Conservation (phyloP, 2,888 invertebrate genomes). For the Chironomus riparius region DNA sequence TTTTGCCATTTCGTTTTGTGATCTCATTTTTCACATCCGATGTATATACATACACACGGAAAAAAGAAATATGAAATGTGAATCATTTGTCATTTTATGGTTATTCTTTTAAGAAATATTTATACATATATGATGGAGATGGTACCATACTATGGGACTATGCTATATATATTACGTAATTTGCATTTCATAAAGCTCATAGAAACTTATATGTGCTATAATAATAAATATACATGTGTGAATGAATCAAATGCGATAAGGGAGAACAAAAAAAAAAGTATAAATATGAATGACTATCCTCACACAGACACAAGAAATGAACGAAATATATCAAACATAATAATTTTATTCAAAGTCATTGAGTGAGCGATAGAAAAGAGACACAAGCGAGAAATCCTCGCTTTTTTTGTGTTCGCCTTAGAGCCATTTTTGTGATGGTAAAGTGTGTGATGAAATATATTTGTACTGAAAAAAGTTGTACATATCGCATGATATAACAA, state of each 20-base stretch:
- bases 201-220: too few relatives aligned
- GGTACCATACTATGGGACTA: not conserved
- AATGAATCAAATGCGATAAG: conserved; percentile 8
- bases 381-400: too few relatives aligned
- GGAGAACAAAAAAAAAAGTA: not conserved
- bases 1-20: conserved; percentile 17
- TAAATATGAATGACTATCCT: conserved; percentile 1
- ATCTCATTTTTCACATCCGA: conserved; percentile 23
- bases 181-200: conserved; percentile 21
- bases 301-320: not conserved
- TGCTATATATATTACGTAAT: not conserved
- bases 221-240: not conserved
- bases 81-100: conserved; percentile 23
- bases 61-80: conserved; percentile 7
- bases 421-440: not conserved
- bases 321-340: conserved; percentile 17
- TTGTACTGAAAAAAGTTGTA: not conserved
- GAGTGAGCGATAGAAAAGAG: not conserved
- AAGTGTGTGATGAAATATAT: not conserved
- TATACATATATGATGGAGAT: not conserved
- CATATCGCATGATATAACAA: not conserved
- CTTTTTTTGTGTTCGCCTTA: too few relatives aligned
- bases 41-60: not conserved
- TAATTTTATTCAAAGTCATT: not conserved
- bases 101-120: not conserved